These are phyloP conservation scores for Nasonia oneida DNA, from an alignment of 2,888 invertebrate species.

Conservation along the genomic window DNA sequence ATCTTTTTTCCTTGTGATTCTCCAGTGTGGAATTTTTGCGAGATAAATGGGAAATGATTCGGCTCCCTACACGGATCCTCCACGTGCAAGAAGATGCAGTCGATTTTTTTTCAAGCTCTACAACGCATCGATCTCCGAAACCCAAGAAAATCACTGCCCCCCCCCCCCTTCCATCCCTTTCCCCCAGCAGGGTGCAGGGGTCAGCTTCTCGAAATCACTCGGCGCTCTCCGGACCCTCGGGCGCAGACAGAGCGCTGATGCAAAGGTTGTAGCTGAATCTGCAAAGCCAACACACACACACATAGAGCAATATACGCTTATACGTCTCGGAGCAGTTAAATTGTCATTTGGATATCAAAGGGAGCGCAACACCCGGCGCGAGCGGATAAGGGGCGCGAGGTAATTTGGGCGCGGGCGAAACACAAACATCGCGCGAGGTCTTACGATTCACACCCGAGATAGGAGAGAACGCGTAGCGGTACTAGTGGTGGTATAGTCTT, in stretches of 20 bases:
- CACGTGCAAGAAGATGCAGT: conserved; percentile 24
- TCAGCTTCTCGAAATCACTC: conserved; percentile 2
- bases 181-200: background rate
- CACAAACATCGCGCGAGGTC: conserved; percentile 74
- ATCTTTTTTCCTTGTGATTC: background rate
- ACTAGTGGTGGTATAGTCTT: conserved; percentile 20
- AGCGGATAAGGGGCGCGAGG: conserved; percentile 77
- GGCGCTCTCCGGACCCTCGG: background rate
- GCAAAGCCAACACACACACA: conserved; percentile 35
- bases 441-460: conserved; percentile 75
- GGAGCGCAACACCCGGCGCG: conserved; percentile 68
- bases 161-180: background rate
- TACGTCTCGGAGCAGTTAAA: conserved; percentile 76
- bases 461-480: conserved; percentile 16
- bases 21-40: background rate
- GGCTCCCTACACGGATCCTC: too few species aligned
- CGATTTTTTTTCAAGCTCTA: background rate
- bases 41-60: background rate
- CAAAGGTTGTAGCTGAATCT: conserved; percentile 42
- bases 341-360: conserved; percentile 80
- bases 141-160: background rate
- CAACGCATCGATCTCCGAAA: background rate
- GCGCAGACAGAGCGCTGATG: background rate
- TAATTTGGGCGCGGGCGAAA: conserved; percentile 77
- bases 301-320: background rate